Percentiles rank a stretch among this genome's conserved stretches.
Evolutionary conservation across 2,113 vertebrate species (phyloP).

Genomic region (Calyptommatus sinebrachiatus): DNA sequence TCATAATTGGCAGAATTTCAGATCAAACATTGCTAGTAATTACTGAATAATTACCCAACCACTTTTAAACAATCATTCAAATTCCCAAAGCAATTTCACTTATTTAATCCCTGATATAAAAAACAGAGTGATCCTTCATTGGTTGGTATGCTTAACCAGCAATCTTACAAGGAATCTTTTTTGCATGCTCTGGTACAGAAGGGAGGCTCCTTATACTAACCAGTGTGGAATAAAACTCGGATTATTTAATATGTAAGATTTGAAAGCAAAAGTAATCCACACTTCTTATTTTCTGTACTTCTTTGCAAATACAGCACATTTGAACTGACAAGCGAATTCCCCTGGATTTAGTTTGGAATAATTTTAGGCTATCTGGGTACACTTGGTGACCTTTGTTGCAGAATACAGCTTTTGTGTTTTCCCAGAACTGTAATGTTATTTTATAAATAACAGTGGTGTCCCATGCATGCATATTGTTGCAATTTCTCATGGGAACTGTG

Average conservation of each 20-base stretch:
- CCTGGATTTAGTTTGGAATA: not conserved
- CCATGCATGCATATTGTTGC: not conserved
- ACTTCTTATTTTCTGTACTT: not conserved
- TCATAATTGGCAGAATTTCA: constrained; percentile 14
- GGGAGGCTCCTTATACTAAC: too few relatives aligned
- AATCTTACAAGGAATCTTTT: too few relatives aligned
- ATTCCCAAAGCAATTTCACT: not conserved
- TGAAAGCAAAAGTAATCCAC: not conserved
- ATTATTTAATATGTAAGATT: not conserved
- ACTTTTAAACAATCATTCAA: not conserved
- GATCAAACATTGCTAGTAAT: constrained; percentile 1
- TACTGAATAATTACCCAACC: not conserved
- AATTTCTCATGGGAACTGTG: not conserved
- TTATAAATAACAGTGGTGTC: not conserved
- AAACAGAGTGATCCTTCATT: not conserved
- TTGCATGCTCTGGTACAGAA: too few relatives aligned
- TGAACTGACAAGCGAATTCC: not conserved
- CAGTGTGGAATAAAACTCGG: too few relatives aligned
- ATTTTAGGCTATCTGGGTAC: not conserved
- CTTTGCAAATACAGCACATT: not conserved
- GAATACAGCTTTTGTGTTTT: not conserved
- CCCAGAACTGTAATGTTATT: not conserved
- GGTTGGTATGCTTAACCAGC: too few relatives aligned
- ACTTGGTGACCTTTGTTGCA: not conserved
- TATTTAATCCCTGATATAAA: not conserved